These are phyloP conservation scores for Plebejus argus DNA, from an alignment of 2,888 invertebrate genomes.

Conservation along the genomic window DNA sequence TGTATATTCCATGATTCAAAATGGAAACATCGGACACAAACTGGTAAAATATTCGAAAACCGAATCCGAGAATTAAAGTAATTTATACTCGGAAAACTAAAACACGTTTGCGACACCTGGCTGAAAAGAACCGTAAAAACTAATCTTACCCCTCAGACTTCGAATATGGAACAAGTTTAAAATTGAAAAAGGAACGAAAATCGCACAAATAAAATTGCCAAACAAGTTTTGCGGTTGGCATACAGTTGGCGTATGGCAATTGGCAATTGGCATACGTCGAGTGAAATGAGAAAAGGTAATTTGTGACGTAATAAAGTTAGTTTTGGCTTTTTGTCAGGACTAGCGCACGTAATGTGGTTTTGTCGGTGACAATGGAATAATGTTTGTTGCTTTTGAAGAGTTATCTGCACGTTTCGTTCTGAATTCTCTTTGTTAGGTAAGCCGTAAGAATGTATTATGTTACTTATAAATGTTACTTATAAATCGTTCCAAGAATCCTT, in stretches of 20 bases:
- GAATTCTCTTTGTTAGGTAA: background rate
- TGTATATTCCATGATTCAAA: background rate
- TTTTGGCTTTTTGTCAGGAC: constrained; percentile 29
- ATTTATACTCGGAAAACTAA: constrained; percentile 27
- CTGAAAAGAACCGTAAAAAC: constrained; percentile 45
- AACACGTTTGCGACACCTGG: constrained; percentile 38
- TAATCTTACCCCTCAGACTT: constrained; percentile 46
- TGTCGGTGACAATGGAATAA: constrained; percentile 17
- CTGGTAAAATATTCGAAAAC: background rate
- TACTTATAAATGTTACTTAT: background rate
- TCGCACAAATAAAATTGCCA: constrained; percentile 62
- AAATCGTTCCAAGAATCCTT: background rate
- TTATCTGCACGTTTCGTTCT: background rate
- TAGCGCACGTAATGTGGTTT: constrained; percentile 8
- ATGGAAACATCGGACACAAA: background rate
- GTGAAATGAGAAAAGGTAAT: constrained; percentile 42
- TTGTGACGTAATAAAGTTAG: constrained; percentile 40
- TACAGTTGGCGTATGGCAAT: constrained; percentile 62
- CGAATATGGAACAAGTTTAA: constrained; percentile 61
- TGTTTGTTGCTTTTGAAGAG: background rate
- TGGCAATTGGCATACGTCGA: constrained; percentile 48
- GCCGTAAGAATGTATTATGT: no score
- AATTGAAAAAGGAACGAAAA: constrained; percentile 72
- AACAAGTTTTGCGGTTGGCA: constrained; percentile 16
- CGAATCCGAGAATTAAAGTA: constrained; percentile 26